Evolutionary conservation across 2,113 vertebrate genomes (phyloP), one percentile per base, ranked within the genome.

Genomic region (Rhinolophus ferrumequinum): DNA sequence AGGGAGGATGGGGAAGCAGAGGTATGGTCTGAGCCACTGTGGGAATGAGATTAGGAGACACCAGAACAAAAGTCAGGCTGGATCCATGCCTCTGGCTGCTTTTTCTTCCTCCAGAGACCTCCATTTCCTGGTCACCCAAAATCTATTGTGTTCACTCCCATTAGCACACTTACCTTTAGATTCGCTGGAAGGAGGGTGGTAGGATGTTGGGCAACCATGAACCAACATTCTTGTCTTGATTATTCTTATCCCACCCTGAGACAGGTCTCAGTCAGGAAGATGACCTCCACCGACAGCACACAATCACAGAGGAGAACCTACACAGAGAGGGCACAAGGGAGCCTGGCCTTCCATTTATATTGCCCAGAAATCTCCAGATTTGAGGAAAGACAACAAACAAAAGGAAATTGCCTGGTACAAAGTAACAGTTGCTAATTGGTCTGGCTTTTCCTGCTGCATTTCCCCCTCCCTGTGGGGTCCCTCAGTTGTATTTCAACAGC

Each of bases 331-430:
- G 35, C 30, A 9, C 38, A n/a, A 5, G 15, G 33, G 10, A 79
- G 6, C 5, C 5, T 4, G 6, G 33, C 2, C 18, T 15, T 93
- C 14, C 14, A 22, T 44, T n/a, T 47, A 64, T 22, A 52, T 83
- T 35, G 64, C 5, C 41, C 3, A 62, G n/a, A 35, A 76, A 33
- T 76, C 44, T 84, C 90, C 69, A 82, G 62, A 54, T 85, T 15
- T 56, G 24, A 82, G 26, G 16, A 80, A 91, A 56, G 35, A 67
- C 10, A n/a, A 83, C 38, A 12, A 41, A 64, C 54, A n/a, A 54
- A 88, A 87, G 75, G 70, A 90, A 79, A 75, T 90, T 96, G 86
- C 66, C 62, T 73, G 50, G 58, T 76, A 19, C 24, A 80, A 93
- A 85, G 47, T 90, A 62, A 67, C 15, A 54, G 33, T 24, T 81